Base-by-base conservation (phyloP, 2,113 vertebrate species). In the Corapipo altera region DNA sequence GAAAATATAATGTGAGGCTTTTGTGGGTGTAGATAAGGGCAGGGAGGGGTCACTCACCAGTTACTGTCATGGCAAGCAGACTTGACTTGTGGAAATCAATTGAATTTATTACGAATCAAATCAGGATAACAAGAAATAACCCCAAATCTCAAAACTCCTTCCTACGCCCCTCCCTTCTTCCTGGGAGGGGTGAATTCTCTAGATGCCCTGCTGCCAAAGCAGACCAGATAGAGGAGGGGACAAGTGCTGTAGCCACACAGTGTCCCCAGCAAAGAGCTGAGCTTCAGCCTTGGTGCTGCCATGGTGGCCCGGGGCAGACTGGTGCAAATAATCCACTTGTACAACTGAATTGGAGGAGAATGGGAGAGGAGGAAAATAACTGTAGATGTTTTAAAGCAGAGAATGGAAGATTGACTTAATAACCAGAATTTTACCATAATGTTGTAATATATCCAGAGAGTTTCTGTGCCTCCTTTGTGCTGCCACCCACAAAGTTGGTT, bases 401-500 rank as follows among this genome's bases (percentile, higher is more conserved):
- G 51, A 93, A 55, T 92, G 88, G 93, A 94, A 88, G 72, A 83
- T 14, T 73, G 69, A 17, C 24, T 91, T 84, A 81, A 88, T 94
- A 93, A 94, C 66, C 33, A 73, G 75, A 87, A 24, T 84, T 67
- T 57, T 95, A 52, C 33, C 52, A 59, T 81, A 61, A 76, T 86
- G 81, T 71, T 90, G 92, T 93, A 95, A 93, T 73, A 88, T 80
- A 95, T 85, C 90, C 85, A 62, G 75, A 55, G 70, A 62, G 32
- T 77, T 24, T 88, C 67, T 91, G 6, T 85, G 91, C 71, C 88
- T 93, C 72, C 85, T 83, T 88, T 70, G 71, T 90, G 72, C 52
- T 90, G 78, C 96, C 94, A 94, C 94, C 90, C 96, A 97, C 85
- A 66, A 90, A 90, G 94, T 88, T 90, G 94, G 55, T 94, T 91